These are phyloP conservation scores for Hyles lineata DNA, from an alignment of 2,888 invertebrate species.

Conservation along the genomic window DNA sequence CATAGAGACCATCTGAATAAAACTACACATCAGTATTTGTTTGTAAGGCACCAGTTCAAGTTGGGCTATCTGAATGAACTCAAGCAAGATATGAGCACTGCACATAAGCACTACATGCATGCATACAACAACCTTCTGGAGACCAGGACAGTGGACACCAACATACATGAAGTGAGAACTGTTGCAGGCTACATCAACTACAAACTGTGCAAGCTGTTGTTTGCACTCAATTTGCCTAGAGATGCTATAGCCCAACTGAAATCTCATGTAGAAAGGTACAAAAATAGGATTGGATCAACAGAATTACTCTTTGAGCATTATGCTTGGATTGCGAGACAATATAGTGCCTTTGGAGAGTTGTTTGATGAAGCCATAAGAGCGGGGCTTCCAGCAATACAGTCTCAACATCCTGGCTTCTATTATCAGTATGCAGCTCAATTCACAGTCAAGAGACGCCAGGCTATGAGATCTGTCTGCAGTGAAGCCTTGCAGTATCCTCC, in stretches of 20 bases:
- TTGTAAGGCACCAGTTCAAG: slow-evolving; percentile 98
- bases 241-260: slow-evolving; percentile 98
- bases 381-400: slow-evolving; percentile 96
- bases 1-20: slow-evolving; percentile 96
- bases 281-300: slow-evolving; percentile 90
- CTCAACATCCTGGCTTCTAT: slow-evolving; percentile 98
- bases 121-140: slow-evolving; percentile 96
- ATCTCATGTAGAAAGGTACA: slow-evolving; percentile 95
- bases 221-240: slow-evolving; percentile 94
- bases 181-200: slow-evolving; percentile 98
- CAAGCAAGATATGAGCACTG: slow-evolving; percentile 94
- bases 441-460: slow-evolving; percentile 90
- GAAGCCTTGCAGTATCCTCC: slow-evolving; percentile 77
- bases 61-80: slow-evolving; percentile 97
- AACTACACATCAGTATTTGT: slow-evolving; percentile 95
- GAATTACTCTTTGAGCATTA: slow-evolving; percentile 97
- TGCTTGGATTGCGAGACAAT: slow-evolving; percentile 98
- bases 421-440: slow-evolving; percentile 97
- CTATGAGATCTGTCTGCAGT: slow-evolving; percentile 89
- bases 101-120: slow-evolving; percentile 94
- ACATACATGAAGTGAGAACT: slow-evolving; percentile 96
- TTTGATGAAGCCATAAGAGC: slow-evolving; percentile 97
- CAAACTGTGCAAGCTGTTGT: slow-evolving; percentile 96
- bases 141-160: slow-evolving; percentile 94
- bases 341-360: slow-evolving; percentile 94